A percentile compares a stretch with the other conserved stretches of the same genome.
phyloP scores from a whole-genome alignment of 2,797 vertebrate genomes.

The Mormyrops boulengeri region DNA sequence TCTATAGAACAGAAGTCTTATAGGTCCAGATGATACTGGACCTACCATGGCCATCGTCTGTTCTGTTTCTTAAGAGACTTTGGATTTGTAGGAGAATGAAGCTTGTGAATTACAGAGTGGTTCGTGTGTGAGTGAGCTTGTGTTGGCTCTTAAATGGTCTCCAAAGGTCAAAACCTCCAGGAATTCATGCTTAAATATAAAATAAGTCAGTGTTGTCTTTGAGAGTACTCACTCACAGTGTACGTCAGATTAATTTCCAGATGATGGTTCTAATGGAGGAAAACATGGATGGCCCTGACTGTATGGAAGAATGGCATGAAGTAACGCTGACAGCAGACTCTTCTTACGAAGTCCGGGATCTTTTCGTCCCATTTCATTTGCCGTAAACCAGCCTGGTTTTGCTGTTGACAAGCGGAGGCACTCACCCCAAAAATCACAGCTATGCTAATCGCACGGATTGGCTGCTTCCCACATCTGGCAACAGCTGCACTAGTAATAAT shows the following conservation, averaged over 20 bases:
- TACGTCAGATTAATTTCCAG: not conserved
- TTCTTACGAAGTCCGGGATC: not conserved
- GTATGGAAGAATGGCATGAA: not conserved
- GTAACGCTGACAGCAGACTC: not conserved
- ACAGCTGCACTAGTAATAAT: not conserved
- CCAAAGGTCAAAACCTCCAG: not conserved
- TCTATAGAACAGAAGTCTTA: not conserved
- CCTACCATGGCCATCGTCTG: not conserved
- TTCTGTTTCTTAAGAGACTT: not conserved
- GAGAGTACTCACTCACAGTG: not conserved
- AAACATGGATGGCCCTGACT: not conserved
- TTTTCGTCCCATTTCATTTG: not conserved
- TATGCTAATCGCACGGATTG: not conserved
- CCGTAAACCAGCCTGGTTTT: not conserved
- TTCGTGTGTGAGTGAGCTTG: not conserved
- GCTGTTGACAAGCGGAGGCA: not conserved
- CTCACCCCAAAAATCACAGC: conserved; percentile 6
- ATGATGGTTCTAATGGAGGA: not conserved
- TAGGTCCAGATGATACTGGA: not conserved
- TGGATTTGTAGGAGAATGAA: not conserved
- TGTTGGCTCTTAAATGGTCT: not conserved
- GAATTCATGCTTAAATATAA: not conserved
- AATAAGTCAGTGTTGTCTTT: not conserved
- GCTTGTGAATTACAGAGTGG: not conserved
- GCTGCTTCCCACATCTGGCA: not conserved